These are phyloP conservation scores for Mormyrus hasselquistii DNA, from an alignment of 2,797 vertebrate genomes.

Conservation along the genomic window DNA sequence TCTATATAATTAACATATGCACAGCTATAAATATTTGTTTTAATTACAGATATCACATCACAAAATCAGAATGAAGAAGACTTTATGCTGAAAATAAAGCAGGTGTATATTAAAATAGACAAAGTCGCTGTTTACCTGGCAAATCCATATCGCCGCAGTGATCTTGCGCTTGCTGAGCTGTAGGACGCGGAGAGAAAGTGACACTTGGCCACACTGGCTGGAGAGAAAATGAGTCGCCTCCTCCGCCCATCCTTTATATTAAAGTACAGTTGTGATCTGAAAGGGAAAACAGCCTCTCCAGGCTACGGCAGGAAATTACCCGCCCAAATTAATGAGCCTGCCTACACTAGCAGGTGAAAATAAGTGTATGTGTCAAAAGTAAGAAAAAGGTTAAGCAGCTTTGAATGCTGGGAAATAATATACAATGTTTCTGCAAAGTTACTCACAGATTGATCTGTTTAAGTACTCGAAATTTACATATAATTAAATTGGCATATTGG, in stretches of 20 bases:
- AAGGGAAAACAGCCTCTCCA: slow-evolving; percentile 31
- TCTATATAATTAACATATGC: not conserved
- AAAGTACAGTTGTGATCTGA: slow-evolving; percentile 29
- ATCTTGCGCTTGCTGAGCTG: slow-evolving; percentile 50
- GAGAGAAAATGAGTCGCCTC: slow-evolving; percentile 61
- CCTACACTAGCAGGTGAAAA: slow-evolving; percentile 49
- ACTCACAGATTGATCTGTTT: not conserved
- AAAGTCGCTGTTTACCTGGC: slow-evolving; percentile 67
- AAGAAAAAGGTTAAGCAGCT: slow-evolving; percentile 34
- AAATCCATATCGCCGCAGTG: slow-evolving; percentile 62
- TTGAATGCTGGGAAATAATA: slow-evolving; percentile 20
- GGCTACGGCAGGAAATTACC: slow-evolving; percentile 14
- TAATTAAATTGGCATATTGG: not conserved
- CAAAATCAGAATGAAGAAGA: not conserved
- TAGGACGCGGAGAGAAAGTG: slow-evolving; percentile 62
- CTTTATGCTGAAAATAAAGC: not conserved
- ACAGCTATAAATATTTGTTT: not conserved
- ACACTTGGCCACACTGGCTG: slow-evolving; percentile 60
- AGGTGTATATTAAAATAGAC: not conserved
- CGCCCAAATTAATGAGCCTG: slow-evolving; percentile 44
- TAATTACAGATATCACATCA: not conserved
- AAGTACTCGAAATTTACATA: not conserved
- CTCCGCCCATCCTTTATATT: slow-evolving; percentile 78
- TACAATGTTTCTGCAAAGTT: not conserved
- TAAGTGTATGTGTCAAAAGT: slow-evolving; percentile 19